A percentile compares a stretch with the other conserved stretches of the same genome.
Evolutionary conservation across 2,888 invertebrate genomes (phyloP).

Genomic region (Drosophila yooni): DNA sequence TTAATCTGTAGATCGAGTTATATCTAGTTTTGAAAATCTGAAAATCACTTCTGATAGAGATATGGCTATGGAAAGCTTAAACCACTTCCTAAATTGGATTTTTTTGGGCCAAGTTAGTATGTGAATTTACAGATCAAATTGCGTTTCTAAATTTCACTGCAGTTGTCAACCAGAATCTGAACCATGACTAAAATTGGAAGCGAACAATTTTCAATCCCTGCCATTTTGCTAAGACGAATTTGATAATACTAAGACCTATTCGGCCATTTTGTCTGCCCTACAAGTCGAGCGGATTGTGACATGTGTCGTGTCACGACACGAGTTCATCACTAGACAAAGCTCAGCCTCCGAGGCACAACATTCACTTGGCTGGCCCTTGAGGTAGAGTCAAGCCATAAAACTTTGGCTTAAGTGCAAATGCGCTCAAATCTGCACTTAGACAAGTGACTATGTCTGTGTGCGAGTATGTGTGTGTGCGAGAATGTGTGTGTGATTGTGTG

Average conservation of each 20-base stretch:
- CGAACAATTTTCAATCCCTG: background rate
- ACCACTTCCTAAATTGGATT: too few species aligned
- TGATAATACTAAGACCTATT: fast-evolving
- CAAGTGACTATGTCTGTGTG: slow-evolving; percentile 28
- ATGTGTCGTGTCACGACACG: slow-evolving; percentile 25
- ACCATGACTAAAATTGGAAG: too few species aligned
- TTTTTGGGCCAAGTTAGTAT: too few species aligned
- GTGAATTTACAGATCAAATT: too few species aligned
- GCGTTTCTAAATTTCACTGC: too few species aligned
- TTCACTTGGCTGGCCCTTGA: slow-evolving; percentile 31
- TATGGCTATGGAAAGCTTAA: too few species aligned
- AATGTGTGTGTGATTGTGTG: slow-evolving; percentile 10
- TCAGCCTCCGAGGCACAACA: slow-evolving; percentile 30
- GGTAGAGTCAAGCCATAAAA: slow-evolving; percentile 71
- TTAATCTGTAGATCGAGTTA: background rate
- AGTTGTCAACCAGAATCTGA: too few species aligned
- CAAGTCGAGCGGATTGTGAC: background rate
- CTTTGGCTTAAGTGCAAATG: slow-evolving; percentile 78
- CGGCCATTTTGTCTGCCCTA: background rate
- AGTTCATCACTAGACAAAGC: slow-evolving; percentile 17
- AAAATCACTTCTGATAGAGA: too few species aligned
- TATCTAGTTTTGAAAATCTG: too few species aligned
- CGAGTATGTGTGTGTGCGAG: background rate
- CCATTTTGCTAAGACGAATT: background rate
- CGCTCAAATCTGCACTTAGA: slow-evolving; percentile 80